phyloP scores from a whole-genome alignment of 2,113 vertebrate genomes.

The Reinhardtius hippoglossoides region DNA sequence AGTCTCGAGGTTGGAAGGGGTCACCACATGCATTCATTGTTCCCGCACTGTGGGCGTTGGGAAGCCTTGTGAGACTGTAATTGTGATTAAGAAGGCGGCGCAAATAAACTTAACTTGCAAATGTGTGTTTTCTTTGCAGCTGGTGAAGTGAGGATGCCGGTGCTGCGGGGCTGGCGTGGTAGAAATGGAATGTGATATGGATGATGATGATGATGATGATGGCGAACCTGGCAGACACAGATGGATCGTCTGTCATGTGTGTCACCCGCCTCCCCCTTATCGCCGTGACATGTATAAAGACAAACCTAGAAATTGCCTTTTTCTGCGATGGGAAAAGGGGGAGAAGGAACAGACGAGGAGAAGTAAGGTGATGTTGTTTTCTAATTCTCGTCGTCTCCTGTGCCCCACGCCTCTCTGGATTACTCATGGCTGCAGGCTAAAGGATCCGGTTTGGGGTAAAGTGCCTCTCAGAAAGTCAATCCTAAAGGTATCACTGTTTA shows the following conservation, averaged over 20 bases:
- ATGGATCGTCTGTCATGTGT: slow-evolving; percentile 18
- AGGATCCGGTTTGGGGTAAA: neutral
- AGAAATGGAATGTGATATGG: slow-evolving; percentile 3
- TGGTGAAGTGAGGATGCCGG: slow-evolving; percentile 11
- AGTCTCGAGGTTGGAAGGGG: slow-evolving; percentile 46
- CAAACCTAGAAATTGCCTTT: neutral
- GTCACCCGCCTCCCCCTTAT: slow-evolving; percentile 15
- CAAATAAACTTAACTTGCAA: slow-evolving; percentile 42
- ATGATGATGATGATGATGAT: slow-evolving; percentile 5
- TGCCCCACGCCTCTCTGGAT: neutral
- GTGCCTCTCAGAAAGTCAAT: neutral
- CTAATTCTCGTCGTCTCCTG: neutral
- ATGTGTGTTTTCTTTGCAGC: slow-evolving; percentile 13
- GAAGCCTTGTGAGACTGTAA: slow-evolving; percentile 41
- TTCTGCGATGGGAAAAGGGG: neutral
- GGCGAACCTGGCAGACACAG: slow-evolving; percentile 5
- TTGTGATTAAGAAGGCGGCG: slow-evolving; percentile 33
- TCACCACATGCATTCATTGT: slow-evolving; percentile 44
- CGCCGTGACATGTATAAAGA: neutral
- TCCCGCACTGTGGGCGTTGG: slow-evolving; percentile 30
- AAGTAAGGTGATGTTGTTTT: slow-evolving; percentile 4
- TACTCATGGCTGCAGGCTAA: slow-evolving; percentile 6
- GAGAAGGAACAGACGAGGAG: neutral
- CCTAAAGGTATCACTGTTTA: neutral
- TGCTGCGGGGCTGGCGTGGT: neutral